A percentile compares a stretch with the other conserved stretches of the same genome.
These are phyloP conservation scores for Dasypus novemcinctus DNA, from an alignment of 2,113 vertebrate species.

Conservation along the genomic window DNA sequence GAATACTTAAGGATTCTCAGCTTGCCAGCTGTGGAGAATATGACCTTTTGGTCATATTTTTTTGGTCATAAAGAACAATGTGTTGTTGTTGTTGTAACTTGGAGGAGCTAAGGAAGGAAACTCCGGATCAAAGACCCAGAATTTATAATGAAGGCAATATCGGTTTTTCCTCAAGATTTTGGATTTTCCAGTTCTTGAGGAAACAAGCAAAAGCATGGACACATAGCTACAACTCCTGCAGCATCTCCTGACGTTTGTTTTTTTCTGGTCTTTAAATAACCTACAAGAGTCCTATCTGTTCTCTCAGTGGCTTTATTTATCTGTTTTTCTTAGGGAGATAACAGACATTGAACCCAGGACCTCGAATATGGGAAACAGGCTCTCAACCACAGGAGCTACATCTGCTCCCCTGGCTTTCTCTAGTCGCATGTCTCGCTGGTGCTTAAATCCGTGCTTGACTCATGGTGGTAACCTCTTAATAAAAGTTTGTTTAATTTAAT, in stretches of 20 bases:
- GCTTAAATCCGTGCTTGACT: neutral
- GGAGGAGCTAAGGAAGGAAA: neutral
- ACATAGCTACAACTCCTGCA: neutral
- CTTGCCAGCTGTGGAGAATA: neutral
- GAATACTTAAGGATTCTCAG: neutral
- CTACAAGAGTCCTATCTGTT: neutral
- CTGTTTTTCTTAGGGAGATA: no score
- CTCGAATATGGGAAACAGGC: no score
- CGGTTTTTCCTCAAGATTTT: neutral
- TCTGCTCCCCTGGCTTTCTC: no score
- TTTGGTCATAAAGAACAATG: no score
- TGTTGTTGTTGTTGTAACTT: neutral
- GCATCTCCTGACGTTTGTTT: neutral
- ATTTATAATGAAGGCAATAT: neutral
- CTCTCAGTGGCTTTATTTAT: no score
- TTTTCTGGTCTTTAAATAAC: neutral
- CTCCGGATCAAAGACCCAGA: neutral
- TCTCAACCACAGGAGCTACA: no score
- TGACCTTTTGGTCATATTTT: neutral
- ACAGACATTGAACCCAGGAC: no score
- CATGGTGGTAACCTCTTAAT: neutral
- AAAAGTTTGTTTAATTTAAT: neutral
- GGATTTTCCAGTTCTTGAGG: no score
- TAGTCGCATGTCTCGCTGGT: neutral
- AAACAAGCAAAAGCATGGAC: neutral